Percentiles rank a stretch among this genome's conserved stretches.
These are phyloP conservation scores for Stichodactyla helianthus DNA, from an alignment of 64 coral and sea anemone genomes.

Conservation along the genomic window DNA sequence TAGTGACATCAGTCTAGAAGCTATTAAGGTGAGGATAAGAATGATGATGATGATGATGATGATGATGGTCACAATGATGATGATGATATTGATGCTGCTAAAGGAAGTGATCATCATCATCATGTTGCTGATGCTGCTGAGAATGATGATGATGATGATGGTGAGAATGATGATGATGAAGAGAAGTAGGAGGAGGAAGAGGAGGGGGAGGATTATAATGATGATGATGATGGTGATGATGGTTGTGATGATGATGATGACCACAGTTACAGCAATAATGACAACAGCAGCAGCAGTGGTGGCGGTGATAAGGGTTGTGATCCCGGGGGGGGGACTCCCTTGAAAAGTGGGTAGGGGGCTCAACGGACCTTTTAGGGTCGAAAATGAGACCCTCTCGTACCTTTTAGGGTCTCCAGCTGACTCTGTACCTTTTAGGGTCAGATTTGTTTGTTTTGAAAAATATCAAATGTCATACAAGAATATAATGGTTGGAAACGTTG, in stretches of 20 bases:
- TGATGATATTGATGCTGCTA: slow-evolving; percentile 9
- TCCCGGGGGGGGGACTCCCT: too few species aligned
- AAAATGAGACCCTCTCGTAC: too few species aligned
- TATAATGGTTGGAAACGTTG: too few species aligned
- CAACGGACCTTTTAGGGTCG: too few species aligned
- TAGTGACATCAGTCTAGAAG: slow-evolving; percentile 60
- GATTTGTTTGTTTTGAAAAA: too few species aligned
- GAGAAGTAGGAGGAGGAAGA: neutral
- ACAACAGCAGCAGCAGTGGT: neutral
- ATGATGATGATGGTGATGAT: slow-evolving; percentile 38
- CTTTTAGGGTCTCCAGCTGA: too few species aligned
- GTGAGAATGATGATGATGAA: neutral
- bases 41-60: neutral
- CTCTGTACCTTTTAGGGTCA: too few species aligned
- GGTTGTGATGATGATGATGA: slow-evolving; percentile 27
- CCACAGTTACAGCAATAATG: neutral
- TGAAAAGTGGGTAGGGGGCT: too few species aligned
- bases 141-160: neutral
- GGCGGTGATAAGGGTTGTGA: neutral
- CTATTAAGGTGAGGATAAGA: slow-evolving; percentile 48
- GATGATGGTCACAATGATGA: neutral
- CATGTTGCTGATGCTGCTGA: neutral
- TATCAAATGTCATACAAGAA: too few species aligned
- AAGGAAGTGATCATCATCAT: neutral
- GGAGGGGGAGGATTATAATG: neutral